Percentiles rank a stretch among this genome's conserved stretches.
Conservation (phyloP, 2,797 vertebrate genomes). For the Ispidina picta region DNA sequence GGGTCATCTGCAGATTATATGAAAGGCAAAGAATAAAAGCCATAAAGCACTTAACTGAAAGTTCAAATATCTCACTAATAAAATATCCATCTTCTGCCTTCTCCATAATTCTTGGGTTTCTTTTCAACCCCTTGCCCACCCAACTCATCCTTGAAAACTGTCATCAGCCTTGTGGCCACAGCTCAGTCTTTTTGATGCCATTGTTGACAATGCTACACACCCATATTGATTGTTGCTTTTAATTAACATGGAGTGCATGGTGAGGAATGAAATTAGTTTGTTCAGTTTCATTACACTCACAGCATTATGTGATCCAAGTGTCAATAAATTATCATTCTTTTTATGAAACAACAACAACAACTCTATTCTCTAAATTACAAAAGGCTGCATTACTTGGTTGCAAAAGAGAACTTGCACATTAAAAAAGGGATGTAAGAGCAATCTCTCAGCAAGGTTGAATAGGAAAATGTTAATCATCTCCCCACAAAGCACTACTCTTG, state of each 20-base stretch:
- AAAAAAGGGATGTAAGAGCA: conserved; percentile 25
- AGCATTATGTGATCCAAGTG: conserved; percentile 40
- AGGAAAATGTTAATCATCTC: conserved; percentile 49
- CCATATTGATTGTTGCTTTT: conserved; percentile 60
- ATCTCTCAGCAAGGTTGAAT: conserved; percentile 33
- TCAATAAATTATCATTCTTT: conserved; percentile 70
- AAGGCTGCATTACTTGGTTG: not conserved
- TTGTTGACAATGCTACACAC: conserved; percentile 19
- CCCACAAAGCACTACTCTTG: not conserved
- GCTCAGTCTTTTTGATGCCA: not conserved
- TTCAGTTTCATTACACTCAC: conserved; percentile 45
- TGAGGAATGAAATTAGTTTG: conserved; percentile 39
- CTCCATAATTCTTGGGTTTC: not conserved
- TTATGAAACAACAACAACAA: conserved; percentile 58
- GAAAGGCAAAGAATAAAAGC: not conserved
- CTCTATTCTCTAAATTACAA: conserved; percentile 35
- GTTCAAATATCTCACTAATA: not conserved
- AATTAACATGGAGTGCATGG: conserved; percentile 37
- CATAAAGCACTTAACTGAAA: not conserved
- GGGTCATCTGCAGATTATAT: not conserved
- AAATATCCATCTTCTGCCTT: not conserved
- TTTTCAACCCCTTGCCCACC: not conserved
- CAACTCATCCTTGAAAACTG: not conserved
- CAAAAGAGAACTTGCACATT: conserved; percentile 15
- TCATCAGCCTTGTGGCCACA: conserved; percentile 17